Percentiles rank a stretch among this genome's conserved stretches.
phyloP scores from a whole-genome alignment of 2,113 vertebrate species.

The Trematomus loennbergii region DNA sequence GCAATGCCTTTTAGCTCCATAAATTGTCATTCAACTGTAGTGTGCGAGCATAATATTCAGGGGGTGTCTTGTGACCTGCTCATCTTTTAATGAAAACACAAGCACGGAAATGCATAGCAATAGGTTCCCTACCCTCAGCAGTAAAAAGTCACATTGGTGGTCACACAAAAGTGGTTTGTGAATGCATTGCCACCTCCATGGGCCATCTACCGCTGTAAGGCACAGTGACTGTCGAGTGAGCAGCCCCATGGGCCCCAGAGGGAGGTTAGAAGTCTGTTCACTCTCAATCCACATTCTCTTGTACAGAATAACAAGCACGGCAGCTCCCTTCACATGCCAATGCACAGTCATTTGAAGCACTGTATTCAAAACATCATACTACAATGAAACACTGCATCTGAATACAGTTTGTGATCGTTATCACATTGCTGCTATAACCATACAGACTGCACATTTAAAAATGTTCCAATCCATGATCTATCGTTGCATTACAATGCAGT shows the following conservation, averaged over 20 bases:
- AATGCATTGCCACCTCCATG: conserved; percentile 38
- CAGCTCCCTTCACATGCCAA: not conserved
- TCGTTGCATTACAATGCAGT: too few species aligned
- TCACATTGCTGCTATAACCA: not conserved
- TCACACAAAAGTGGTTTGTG: conserved; percentile 52
- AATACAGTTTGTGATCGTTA: not conserved
- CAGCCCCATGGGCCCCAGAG: conserved; percentile 7
- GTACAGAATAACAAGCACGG: conserved; percentile 46
- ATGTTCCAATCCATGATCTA: too few species aligned
- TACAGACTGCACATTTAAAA: not conserved
- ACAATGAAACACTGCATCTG: not conserved
- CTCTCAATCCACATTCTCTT: conserved; percentile 50
- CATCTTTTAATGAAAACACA: conserved; percentile 50
- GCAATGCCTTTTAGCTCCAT: conserved; percentile 16
- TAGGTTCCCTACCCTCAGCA: conserved; percentile 17
- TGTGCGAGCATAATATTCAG: conserved; percentile 27
- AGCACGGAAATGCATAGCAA: conserved; percentile 27
- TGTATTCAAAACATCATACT: not conserved
- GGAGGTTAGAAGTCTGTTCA: conserved; percentile 57
- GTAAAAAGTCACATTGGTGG: conserved; percentile 56
- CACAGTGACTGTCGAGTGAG: conserved; percentile 33
- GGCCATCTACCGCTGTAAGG: conserved; percentile 44
- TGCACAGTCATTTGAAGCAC: conserved; percentile 11
- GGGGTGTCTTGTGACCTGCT: conserved; percentile 30
- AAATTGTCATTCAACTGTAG: conserved; percentile 38